Evolutionary conservation across 92 coral and sea anemone genomes (phyloP).

Genomic region (Palythoa grandis): DNA sequence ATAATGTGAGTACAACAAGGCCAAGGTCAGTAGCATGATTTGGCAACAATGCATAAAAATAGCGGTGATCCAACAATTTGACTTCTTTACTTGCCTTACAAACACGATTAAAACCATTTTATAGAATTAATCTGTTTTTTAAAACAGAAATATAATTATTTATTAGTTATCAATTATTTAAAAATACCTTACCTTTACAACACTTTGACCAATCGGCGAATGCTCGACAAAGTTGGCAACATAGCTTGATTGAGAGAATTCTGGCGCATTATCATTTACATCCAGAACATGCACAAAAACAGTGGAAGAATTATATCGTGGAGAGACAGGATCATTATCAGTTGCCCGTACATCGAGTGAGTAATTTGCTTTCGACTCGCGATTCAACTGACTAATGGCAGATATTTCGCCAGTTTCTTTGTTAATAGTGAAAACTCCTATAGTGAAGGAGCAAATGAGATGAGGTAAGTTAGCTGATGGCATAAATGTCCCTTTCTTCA

Average conservation of each 20-base stretch:
- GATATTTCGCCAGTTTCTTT: conserved; percentile 65
- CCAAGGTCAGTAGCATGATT: too few relatives aligned
- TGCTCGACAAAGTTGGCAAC: conserved; percentile 73
- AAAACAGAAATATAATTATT: neutral
- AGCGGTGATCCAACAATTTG: too few relatives aligned
- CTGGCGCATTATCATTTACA: conserved; percentile 87
- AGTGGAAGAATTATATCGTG: conserved; percentile 75
- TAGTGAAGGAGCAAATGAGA: neutral
- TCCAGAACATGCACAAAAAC: conserved; percentile 87
- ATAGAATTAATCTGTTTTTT: neutral
- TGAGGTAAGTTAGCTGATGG: neutral
- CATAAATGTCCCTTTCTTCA: too few relatives aligned
- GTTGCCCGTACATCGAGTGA: conserved; percentile 79
- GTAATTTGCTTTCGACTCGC: conserved; percentile 75
- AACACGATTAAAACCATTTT: too few relatives aligned
- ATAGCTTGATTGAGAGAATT: conserved; percentile 69
- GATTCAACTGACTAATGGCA: conserved; percentile 77
- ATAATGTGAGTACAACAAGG: too few relatives aligned
- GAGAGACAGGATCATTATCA: conserved; percentile 76
- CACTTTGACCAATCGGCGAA: conserved; percentile 58
- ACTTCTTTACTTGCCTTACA: too few relatives aligned
- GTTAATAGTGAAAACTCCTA: conserved; percentile 63
- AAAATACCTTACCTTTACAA: conserved; percentile 61
- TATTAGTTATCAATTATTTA: neutral
- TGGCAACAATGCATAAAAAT: too few relatives aligned